phyloP scores from a whole-genome alignment of 2,113 vertebrate genomes.

The Crocuta crocuta region DNA sequence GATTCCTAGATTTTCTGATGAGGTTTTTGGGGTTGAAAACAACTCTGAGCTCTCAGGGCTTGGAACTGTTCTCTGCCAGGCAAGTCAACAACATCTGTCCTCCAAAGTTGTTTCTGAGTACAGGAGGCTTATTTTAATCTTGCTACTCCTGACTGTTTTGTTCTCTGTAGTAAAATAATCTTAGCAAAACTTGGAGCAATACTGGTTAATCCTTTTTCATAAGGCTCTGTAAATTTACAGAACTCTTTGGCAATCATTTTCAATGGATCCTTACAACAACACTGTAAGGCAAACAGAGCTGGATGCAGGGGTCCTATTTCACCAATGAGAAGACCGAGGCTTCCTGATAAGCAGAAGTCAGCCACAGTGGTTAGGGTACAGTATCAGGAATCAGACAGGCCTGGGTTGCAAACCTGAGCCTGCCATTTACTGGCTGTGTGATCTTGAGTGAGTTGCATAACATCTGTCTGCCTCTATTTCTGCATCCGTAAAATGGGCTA shows the following conservation, averaged over 20 bases:
- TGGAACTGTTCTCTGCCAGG: not conserved
- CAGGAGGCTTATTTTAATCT: slow-evolving; percentile 10
- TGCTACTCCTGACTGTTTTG: not conserved
- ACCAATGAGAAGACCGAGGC: not conserved
- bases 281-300: not conserved
- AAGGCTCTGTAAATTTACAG: not conserved
- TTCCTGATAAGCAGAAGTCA: not conserved
- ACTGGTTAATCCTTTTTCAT: not conserved
- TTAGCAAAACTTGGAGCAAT: not conserved
- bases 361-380: not conserved
- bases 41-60: not conserved
- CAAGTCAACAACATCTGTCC: not conserved
- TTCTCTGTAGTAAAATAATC: not conserved
- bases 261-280: not conserved
- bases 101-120: not conserved
- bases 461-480: not conserved
- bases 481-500: not conserved
- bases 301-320: not conserved
- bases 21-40: not conserved
- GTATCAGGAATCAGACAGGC: not conserved
- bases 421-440: not conserved
- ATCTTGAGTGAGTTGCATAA: not conserved
- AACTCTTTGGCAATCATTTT: not conserved
- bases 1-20: not conserved
- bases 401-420: not conserved